Base-by-base conservation (phyloP, 1,140 invertebrate species). In the silkworm (Bombyx mori) region DNA sequence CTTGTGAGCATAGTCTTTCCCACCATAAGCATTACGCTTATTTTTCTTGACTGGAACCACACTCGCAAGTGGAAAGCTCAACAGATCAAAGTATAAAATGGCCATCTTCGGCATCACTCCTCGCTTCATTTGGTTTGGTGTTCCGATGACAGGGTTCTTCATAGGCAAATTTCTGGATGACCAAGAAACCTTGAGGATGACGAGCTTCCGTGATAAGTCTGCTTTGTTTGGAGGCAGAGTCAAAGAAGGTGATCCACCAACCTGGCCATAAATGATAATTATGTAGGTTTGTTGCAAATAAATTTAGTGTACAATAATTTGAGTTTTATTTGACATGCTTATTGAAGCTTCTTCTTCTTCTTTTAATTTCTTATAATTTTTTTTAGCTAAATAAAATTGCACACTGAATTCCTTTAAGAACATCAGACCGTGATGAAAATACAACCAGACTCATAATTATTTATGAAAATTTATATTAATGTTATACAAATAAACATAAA, bases 201-300 rank as follows among this genome's bases (percentile, higher is more conserved):
- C 89, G 1, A 78, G 78, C 44, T 96, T 92, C 76, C 89, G 94
- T 60, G 94, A 96, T 71, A 95, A 94, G 77, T 94, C 93, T 71
- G 90, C 90, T 35, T 79, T 96, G 6, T 96, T 92, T 79, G 93
- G 93, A 10, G 89, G 91, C 58, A 81, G 78, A 52, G 79, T 91
- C 0, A 90, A 90, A 65, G 90, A 91, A 63, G 92, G 91, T 8
- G 91, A 93, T 67, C 71, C 81, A 62, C 94, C 94, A 58, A 91
- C 92, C 44, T 95, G 94, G 94, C 91, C 91, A 55, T 90, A 63
- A 89, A 59, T 46, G 44, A 55, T 49, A 45, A 58, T 48, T 52
- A 50, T 54, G 35, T 55, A 56, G 55, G 9, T 53, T 44, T 63
- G 52, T 63, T 43, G 26, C 26, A 35, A 35, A 35, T 35, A 35